A percentile compares a stretch with the other conserved stretches of the same genome.
Evolutionary conservation across 1,140 invertebrate genomes (phyloP).

Genomic region (Zaprionus nigranus): DNA sequence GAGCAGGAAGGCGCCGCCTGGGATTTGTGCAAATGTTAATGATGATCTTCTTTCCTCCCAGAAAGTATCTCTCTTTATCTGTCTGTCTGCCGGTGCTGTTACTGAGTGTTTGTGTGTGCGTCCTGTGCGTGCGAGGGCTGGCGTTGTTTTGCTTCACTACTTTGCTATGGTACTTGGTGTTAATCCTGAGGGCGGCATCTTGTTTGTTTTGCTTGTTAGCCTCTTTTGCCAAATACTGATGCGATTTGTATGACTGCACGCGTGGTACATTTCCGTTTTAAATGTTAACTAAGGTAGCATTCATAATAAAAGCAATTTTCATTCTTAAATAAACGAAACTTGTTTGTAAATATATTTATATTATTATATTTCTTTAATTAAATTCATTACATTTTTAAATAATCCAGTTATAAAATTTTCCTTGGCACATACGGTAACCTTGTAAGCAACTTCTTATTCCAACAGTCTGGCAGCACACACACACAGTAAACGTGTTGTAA

Average conservation of each 20-base stretch:
- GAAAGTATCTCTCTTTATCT: slow-evolving; percentile 10
- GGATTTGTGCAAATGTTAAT: slow-evolving; percentile 76
- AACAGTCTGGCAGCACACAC: slow-evolving; percentile 9
- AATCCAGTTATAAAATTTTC: background rate
- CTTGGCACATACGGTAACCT: background rate
- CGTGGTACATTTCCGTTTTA: background rate
- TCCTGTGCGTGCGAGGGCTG: slow-evolving; percentile 19
- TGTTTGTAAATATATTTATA: background rate
- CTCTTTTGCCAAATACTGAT: slow-evolving; percentile 46
- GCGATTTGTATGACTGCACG: slow-evolving; percentile 50
- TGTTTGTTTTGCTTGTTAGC: slow-evolving; percentile 61
- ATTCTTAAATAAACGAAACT: background rate
- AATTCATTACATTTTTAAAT: background rate
- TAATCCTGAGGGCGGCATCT: slow-evolving; percentile 64
- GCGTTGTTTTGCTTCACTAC: slow-evolving; percentile 30
- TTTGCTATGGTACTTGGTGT: slow-evolving; percentile 50
- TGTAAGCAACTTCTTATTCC: background rate
- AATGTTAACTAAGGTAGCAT: background rate
- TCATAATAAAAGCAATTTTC: too few species aligned
- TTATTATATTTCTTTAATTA: background rate
- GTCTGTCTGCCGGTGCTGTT: background rate
- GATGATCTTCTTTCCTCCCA: slow-evolving; percentile 56
- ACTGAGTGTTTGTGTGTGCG: slow-evolving; percentile 11
- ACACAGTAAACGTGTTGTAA: slow-evolving; percentile 1
- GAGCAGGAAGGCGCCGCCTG: slow-evolving; percentile 51